phyloP scores from a whole-genome alignment of 1,140 invertebrate genomes.

The Eriocheir sinensis region DNA sequence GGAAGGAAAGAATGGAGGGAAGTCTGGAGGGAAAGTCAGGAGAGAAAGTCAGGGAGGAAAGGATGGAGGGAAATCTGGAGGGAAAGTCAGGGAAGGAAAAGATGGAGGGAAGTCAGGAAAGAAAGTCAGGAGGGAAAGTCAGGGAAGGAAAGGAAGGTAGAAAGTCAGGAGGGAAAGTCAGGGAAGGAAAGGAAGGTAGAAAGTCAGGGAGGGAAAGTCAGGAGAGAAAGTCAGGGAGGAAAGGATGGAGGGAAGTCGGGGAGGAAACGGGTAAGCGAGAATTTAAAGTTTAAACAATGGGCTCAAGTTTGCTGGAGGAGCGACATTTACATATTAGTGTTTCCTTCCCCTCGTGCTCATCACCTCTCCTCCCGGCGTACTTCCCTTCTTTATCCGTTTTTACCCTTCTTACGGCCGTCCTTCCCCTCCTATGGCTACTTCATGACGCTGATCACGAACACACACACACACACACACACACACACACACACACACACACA shows the following conservation, averaged over 20 bases:
- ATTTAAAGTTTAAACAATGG: background rate
- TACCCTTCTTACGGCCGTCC: background rate
- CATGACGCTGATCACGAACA: background rate
- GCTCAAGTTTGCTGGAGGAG: background rate
- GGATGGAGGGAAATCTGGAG: background rate
- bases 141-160: too few species aligned
- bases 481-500: background rate
- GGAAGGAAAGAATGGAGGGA: background rate
- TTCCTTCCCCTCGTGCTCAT: too few species aligned
- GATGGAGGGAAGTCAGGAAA: background rate
- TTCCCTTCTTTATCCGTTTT: too few species aligned
- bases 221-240: background rate
- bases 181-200: background rate
- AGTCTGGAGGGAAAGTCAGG: background rate
- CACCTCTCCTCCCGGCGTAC: too few species aligned
- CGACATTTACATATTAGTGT: too few species aligned
- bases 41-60: background rate
- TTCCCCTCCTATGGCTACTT: background rate
- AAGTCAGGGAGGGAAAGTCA: too few species aligned
- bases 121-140: too few species aligned
- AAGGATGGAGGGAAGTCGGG: background rate
- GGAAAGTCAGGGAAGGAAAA: background rate
- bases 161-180: too few species aligned
- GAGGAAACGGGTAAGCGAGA: background rate
- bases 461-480: background rate